phyloP scores from a whole-genome alignment of 2,113 vertebrate species.

The Nothobranchius kuhntae region DNA sequence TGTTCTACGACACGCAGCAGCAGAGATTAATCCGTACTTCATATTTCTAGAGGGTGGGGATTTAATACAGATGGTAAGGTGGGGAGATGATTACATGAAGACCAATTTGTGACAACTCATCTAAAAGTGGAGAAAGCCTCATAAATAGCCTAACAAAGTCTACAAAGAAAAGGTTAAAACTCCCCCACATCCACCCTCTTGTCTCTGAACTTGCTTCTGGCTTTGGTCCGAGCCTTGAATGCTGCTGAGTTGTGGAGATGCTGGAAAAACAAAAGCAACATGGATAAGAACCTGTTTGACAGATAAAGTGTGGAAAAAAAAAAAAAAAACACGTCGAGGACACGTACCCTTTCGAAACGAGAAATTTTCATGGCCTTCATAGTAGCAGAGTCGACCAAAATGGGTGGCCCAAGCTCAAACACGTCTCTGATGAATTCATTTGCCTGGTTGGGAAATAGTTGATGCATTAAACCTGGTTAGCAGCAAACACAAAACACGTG shows the following conservation, averaged over 20 bases:
- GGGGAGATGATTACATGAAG: neutral
- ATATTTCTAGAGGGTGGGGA: neutral
- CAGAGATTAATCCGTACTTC: slow-evolving; percentile 3
- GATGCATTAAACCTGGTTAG: too few species aligned
- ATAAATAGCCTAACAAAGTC: slow-evolving; percentile 21
- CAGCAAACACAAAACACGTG: neutral
- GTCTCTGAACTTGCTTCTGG: slow-evolving; percentile 95
- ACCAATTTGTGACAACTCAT: slow-evolving; percentile 11
- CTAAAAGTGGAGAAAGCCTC: slow-evolving; percentile 34
- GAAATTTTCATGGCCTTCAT: slow-evolving; percentile 96
- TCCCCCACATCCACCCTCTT: slow-evolving; percentile 96
- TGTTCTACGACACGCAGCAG: neutral
- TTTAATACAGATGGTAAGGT: slow-evolving; percentile 16
- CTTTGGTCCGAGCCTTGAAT: slow-evolving; percentile 98
- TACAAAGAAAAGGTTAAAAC: slow-evolving; percentile 77
- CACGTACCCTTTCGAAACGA: slow-evolving; percentile 91
- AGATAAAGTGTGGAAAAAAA: too few species aligned
- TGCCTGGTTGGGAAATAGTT: slow-evolving; percentile 73
- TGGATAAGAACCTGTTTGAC: neutral
- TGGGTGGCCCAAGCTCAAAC: slow-evolving; percentile 94
- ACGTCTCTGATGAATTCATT: slow-evolving; percentile 97
- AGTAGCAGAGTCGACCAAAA: slow-evolving; percentile 89
- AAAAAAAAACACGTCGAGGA: neutral
- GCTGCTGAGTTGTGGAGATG: slow-evolving; percentile 97
- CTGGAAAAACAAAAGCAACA: slow-evolving; percentile 63